Conservation (phyloP, 1,140 invertebrate species). For the Drosophila erecta region DNA sequence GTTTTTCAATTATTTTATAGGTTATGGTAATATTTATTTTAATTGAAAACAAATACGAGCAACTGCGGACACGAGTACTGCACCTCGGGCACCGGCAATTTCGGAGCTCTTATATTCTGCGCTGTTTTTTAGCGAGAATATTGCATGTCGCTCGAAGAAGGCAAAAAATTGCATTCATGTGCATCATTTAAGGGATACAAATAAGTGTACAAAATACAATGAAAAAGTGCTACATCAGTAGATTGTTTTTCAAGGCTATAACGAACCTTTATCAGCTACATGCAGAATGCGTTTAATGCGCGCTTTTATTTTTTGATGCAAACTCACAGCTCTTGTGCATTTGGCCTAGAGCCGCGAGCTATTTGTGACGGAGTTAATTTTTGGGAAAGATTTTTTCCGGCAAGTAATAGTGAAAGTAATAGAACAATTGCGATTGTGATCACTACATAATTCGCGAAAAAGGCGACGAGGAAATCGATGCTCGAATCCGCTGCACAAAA, state of each 20-base stretch:
- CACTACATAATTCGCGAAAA: not conserved
- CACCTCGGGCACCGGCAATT: conserved; percentile 19
- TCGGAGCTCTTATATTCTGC: conserved; percentile 18
- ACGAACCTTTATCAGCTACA: conserved; percentile 31
- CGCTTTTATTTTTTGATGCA: not conserved
- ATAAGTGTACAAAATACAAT: conserved; percentile 40
- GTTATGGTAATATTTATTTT: conserved; percentile 83
- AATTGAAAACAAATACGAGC: conserved; percentile 79
- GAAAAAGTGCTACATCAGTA: conserved; percentile 5
- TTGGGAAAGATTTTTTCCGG: not conserved
- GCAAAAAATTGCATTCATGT: conserved; percentile 49
- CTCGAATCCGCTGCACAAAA: conserved; percentile 2
- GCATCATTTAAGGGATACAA: conserved; percentile 44
- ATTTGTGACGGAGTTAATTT: not conserved
- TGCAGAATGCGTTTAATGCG: conserved; percentile 6
- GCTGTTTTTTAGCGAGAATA: conserved; percentile 11
- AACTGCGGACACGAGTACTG: conserved; percentile 33
- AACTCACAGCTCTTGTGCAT: not conserved
- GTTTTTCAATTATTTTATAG: conserved; percentile 84
- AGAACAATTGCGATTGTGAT: not conserved
- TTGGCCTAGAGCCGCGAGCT: not conserved
- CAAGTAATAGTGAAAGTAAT: too few relatives aligned
- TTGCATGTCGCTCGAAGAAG: conserved; percentile 4
- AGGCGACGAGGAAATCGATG: not conserved
- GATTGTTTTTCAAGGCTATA: conserved; percentile 29